phyloP scores from a whole-genome alignment of 2,888 invertebrate species.

The Metopia argyrocephala region DNA sequence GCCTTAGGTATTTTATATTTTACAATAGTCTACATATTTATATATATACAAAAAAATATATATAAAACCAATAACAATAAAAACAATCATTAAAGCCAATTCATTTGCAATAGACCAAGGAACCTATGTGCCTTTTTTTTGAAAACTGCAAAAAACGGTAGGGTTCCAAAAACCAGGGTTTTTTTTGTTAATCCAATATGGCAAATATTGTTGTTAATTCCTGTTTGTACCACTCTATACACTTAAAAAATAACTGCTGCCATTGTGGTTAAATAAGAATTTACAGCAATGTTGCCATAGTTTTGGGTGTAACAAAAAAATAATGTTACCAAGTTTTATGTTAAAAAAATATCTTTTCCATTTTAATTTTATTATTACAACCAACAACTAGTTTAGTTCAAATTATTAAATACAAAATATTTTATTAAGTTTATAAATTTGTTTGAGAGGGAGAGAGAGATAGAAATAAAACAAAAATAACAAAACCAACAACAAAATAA shows the following conservation, averaged over 20 bases:
- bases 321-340: constrained; percentile 61
- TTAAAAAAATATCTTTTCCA: constrained; percentile 44
- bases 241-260: constrained; percentile 51
- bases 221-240: neutral
- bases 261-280: constrained; percentile 22
- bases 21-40: constrained; percentile 72
- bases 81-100: constrained; percentile 74
- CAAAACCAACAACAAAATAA: neutral
- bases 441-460: too few species aligned
- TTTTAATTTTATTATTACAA: constrained; percentile 39
- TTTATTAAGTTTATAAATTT: constrained; percentile 61
- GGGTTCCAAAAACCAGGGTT: constrained; percentile 68
- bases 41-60: constrained; percentile 63
- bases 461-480: constrained; percentile 26
- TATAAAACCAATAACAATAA: constrained; percentile 66
- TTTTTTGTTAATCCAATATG: constrained; percentile 26
- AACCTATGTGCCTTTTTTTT: constrained; percentile 63
- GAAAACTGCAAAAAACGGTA: constrained; percentile 57
- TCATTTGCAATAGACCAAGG: constrained; percentile 73
- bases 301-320: constrained; percentile 11
- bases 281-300: neutral
- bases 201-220: neutral
- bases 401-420: constrained; percentile 66
- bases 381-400: constrained; percentile 66
- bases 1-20: constrained; percentile 70